Base-by-base conservation (phyloP, 2,888 invertebrate genomes). In the Pediacus dermestoides region DNA sequence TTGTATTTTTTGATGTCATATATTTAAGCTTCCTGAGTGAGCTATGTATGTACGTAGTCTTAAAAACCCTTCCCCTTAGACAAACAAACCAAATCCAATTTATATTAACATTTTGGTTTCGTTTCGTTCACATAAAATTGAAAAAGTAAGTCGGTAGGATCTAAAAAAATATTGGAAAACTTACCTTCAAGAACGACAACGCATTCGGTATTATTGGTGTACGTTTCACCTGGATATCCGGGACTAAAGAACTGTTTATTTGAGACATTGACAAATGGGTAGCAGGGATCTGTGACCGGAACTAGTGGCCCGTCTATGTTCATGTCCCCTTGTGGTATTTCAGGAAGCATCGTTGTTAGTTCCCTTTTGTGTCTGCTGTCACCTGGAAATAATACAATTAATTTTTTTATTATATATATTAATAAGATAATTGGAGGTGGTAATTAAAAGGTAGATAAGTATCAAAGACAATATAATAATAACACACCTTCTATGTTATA, bases 201-300 rank as follows among this genome's bases (percentile, higher is more conserved):
- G 64, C 86, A 86, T 55, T 82, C 77, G 16, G 78, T 77, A 50
- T 76, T 74, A 55, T 79, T 80, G 4, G 82, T 80, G 67, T 86
- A 86, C 39, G 55, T 59, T 16, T 47, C 53, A 2, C 50, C 52
- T 23, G 84, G 84, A 68, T 78, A 82, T 48, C 78, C 77, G 1
- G 86, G 85, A 52, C 83, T 83, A 62, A 77, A 81, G 59, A 86
- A 80, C 58, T 81, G 80, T 52, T 71, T 72, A 53, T 74, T 74
- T n/a, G 64, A 68, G 4, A 70, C 66, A 53, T 81, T 76, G 10
- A 78, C 78, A 61, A 84, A 84, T 44, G 75, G 73, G 39, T 72
- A 71, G 61, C 82, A 83, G 13, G 64, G 60, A 35, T 60, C 49
- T 4, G 41, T 44, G 32, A 45, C 34, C 4, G 53, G 51, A 9